Conservation (phyloP, 2,888 invertebrate species). For the Mythimna loreyi region DNA sequence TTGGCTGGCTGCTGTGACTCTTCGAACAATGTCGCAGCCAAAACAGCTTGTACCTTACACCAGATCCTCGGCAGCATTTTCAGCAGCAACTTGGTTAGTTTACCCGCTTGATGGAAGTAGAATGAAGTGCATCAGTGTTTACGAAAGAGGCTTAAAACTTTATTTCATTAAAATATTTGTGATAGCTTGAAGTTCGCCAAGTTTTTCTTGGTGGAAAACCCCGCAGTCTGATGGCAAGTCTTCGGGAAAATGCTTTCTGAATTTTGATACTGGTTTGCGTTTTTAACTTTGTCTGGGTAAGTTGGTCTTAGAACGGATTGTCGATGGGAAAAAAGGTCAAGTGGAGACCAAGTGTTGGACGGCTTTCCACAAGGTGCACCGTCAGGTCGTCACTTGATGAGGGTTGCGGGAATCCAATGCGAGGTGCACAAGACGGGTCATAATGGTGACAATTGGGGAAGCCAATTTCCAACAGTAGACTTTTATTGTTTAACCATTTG, state of each 20-base stretch:
- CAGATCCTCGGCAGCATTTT: conserved; percentile 42
- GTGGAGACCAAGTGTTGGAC: too few species aligned
- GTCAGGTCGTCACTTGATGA: too few species aligned
- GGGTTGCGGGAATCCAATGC: too few species aligned
- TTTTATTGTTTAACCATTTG: too few species aligned
- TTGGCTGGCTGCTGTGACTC: too few species aligned
- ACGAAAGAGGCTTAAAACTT: conserved; percentile 68
- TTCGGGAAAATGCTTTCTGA: conserved; percentile 24
- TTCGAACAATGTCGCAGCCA: neutral
- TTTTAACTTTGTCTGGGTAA: neutral
- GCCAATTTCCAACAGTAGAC: too few species aligned
- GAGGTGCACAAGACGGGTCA: too few species aligned
- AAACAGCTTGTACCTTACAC: conserved; percentile 37
- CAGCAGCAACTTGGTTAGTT: conserved; percentile 59
- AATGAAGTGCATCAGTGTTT: conserved; percentile 64
- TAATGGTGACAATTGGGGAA: too few species aligned
- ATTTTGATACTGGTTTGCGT: neutral
- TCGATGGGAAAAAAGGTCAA: too few species aligned
- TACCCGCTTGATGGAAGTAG: conserved; percentile 57
- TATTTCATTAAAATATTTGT: conserved; percentile 66
- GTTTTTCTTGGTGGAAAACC: conserved; percentile 40
- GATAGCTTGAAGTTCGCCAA: conserved; percentile 50
- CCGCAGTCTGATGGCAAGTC: conserved; percentile 19
- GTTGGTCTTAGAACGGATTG: neutral
- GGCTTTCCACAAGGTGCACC: too few species aligned